Evolutionary conservation across 2,113 vertebrate genomes (phyloP).

Genomic region (Dromas ardeola): DNA sequence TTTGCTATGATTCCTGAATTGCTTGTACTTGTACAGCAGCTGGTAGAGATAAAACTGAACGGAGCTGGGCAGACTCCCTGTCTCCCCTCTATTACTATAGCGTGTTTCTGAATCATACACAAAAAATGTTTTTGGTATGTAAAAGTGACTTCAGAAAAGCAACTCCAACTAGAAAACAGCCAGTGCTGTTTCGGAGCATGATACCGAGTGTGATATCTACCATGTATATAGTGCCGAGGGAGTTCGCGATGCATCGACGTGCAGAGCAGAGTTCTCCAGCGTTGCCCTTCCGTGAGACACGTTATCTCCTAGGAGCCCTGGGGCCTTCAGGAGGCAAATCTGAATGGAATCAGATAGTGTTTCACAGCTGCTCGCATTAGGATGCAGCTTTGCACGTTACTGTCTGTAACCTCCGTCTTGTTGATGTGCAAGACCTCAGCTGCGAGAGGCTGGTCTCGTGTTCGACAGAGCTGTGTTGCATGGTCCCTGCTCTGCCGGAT

Average conservation of each 20-base stretch:
- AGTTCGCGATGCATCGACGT: not conserved
- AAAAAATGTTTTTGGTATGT: slow-evolving; percentile 55
- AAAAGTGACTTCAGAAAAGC: slow-evolving; percentile 46
- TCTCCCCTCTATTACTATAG: slow-evolving; percentile 65
- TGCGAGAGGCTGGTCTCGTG: fast-evolving
- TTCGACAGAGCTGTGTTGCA: not conserved
- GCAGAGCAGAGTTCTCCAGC: not conserved
- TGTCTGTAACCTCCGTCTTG: not conserved
- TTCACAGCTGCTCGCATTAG: not conserved
- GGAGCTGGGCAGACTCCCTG: slow-evolving; percentile 58
- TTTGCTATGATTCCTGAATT: slow-evolving; percentile 51
- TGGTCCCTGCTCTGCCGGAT: not conserved
- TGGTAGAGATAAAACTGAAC: slow-evolving; percentile 64
- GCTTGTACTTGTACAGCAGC: slow-evolving; percentile 41
- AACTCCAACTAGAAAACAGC: not conserved
- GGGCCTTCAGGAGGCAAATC: not conserved
- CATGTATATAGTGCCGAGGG: not conserved
- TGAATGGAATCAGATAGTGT: not conserved
- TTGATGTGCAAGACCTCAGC: not conserved
- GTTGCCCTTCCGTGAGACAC: not conserved
- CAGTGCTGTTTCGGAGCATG: not conserved
- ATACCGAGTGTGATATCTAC: not conserved
- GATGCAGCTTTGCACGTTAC: not conserved
- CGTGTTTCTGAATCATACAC: slow-evolving; percentile 52
- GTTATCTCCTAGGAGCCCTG: not conserved